Percentiles rank a stretch among this genome's conserved stretches.
These are phyloP conservation scores for Microplitis deprimator DNA, from an alignment of 2,888 invertebrate genomes.

Conservation along the genomic window DNA sequence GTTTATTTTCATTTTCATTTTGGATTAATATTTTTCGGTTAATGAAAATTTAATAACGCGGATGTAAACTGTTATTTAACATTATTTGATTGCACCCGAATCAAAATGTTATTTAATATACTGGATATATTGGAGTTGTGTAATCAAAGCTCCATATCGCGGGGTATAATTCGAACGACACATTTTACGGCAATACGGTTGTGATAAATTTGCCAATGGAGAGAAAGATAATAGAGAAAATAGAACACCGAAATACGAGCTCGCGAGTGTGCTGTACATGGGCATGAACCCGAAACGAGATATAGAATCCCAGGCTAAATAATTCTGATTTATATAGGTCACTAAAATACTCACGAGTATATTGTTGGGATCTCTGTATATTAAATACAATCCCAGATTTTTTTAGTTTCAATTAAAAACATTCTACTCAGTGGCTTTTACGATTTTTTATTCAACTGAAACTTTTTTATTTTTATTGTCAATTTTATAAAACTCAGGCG, in stretches of 20 bases:
- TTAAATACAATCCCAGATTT: constrained; percentile 23
- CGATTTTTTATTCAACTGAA: constrained; percentile 37
- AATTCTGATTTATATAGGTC: constrained; percentile 54
- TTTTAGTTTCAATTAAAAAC: constrained; percentile 44
- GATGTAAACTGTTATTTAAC: neutral
- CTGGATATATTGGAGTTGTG: neutral
- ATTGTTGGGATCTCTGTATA: constrained; percentile 29
- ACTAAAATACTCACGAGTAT: constrained; percentile 47
- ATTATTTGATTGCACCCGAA: neutral
- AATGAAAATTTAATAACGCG: neutral
- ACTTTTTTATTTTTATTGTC: constrained; percentile 32
- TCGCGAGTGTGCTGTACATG: constrained; percentile 23
- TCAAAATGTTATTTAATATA: neutral
- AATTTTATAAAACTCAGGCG: neutral
- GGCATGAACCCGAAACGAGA: constrained; percentile 49
- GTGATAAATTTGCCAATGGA: constrained; percentile 54
- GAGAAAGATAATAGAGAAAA: constrained; percentile 37
- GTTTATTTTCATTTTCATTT: too few relatives aligned
- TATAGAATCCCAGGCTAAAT: constrained; percentile 50
- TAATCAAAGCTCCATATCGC: constrained; percentile 7
- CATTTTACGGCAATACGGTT: constrained; percentile 50
- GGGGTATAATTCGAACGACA: constrained; percentile 40
- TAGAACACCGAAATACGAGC: constrained; percentile 23
- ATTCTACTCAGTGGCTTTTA: constrained; percentile 35
- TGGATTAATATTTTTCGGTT: neutral